These are phyloP conservation scores for Spodoptera litura DNA, from an alignment of 1,140 invertebrate genomes.

Conservation along the genomic window DNA sequence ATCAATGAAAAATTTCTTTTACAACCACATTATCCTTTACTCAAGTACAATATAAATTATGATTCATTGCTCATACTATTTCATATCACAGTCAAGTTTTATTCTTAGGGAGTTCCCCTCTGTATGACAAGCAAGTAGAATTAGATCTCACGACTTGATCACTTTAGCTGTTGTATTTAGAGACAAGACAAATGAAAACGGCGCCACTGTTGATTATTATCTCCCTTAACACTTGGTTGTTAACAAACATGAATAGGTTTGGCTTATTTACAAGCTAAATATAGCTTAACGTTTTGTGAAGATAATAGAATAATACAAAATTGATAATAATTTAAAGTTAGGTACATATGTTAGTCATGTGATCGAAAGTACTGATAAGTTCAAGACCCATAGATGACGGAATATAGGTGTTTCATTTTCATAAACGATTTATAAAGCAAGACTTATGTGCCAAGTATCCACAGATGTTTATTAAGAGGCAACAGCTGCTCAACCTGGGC, in stretches of 20 bases:
- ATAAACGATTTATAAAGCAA: background rate
- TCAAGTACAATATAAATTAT: too few relatives aligned
- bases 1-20: too few relatives aligned
- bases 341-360: too few relatives aligned
- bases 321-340: too few relatives aligned
- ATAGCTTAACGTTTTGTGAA: background rate
- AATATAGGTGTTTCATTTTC: too few relatives aligned
- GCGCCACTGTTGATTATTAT: constrained; percentile 16
- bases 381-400: too few relatives aligned
- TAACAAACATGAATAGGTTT: background rate
- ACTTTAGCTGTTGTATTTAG: background rate
- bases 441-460: background rate
- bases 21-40: too few relatives aligned
- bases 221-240: constrained; percentile 10
- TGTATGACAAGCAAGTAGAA: too few relatives aligned
- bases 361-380: too few relatives aligned
- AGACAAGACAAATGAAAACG: background rate
- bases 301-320: too few relatives aligned
- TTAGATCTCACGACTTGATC: constrained; percentile 1
- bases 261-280: background rate
- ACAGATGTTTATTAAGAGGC: background rate
- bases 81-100: background rate
- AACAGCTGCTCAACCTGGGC: constrained; percentile 28
- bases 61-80: too few relatives aligned
- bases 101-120: constrained; percentile 5